phyloP scores from a whole-genome alignment of 2,797 vertebrate genomes.

The Perodicticus potto region DNA sequence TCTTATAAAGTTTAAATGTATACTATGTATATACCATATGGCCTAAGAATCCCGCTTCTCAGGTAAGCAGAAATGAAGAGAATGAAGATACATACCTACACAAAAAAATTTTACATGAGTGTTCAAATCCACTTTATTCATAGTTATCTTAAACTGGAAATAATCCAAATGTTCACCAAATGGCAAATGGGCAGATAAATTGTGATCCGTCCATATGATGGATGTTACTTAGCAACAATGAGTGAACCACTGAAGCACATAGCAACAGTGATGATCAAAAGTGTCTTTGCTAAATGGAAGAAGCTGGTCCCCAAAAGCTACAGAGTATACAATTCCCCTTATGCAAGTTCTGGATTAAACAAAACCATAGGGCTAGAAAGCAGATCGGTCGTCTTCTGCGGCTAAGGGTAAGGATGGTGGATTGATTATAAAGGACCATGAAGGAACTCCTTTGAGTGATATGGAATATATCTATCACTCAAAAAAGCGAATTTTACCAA shows the following conservation, averaged over 20 bases:
- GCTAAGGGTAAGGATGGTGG: not conserved
- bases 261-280: not conserved
- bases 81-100: not conserved
- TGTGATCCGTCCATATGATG: not conserved
- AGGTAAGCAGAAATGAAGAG: too few relatives aligned
- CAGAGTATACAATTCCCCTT: not conserved
- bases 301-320: not conserved
- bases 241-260: not conserved
- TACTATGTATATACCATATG: not conserved
- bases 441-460: not conserved
- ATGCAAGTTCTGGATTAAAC: not conserved
- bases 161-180: not conserved
- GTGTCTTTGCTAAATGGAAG: not conserved
- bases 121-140: not conserved
- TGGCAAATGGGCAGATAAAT: not conserved
- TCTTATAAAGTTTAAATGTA: constrained; percentile 8
- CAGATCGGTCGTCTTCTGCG: not conserved
- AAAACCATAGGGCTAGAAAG: not conserved
- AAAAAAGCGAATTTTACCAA: not conserved
- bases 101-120: not conserved
- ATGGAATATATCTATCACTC: not conserved
- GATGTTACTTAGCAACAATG: not conserved
- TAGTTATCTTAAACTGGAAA: not conserved
- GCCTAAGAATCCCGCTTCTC: not conserved
- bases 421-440: not conserved